Evolutionary conservation across 2,797 vertebrate species (phyloP), one percentile per base, ranked within the genome.

Genomic region (Champsocephalus gunnari): DNA sequence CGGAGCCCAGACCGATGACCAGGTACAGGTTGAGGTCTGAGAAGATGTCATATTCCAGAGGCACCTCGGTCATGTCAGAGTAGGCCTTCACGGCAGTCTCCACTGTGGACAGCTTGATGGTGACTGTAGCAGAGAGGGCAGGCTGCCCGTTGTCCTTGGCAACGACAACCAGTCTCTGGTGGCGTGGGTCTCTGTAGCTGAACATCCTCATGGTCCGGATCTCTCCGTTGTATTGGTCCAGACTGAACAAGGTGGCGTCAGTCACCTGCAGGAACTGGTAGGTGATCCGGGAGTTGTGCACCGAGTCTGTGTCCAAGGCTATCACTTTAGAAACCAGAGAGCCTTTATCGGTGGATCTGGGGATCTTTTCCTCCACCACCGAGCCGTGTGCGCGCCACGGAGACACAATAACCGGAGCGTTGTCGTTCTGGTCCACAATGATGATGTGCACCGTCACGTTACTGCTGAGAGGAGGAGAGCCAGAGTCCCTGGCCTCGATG

Each of bases 141-240:
- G 89, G 89, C 7, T 88, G 47, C 48, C 89, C 89, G 55, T 91
- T 91, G 76, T 89, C 89, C 72, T 86, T 88, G 48, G 88, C 70
- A 64, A 64, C 6, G 28, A 73, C 70, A 28, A 73, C 85, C 85
- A 1, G 66, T 88, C 3, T 75, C 82, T 89, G 54, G 68, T 91
- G 83, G 1, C 87, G 88, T 0, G 82, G 84, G 53, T 93, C 92
- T 91, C 86, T 92, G 88, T 91, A 92, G 57, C 91, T 91, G 86
- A 93, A 92, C 75, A 28, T 87, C 81, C 92, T 92, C 88, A 86
- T 92, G 11, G 91, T 93, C 57, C 89, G 80, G 80, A 93, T 92
- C 85, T 93, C 92, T 79, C 92, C 91, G 0, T 92, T 92, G 80
- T 93, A 92, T 16, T 92, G 91, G 53, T 92, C 92, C 86, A 92